Base-by-base conservation (phyloP, 2,888 invertebrate species). In the Lampropteryx suffumata region DNA sequence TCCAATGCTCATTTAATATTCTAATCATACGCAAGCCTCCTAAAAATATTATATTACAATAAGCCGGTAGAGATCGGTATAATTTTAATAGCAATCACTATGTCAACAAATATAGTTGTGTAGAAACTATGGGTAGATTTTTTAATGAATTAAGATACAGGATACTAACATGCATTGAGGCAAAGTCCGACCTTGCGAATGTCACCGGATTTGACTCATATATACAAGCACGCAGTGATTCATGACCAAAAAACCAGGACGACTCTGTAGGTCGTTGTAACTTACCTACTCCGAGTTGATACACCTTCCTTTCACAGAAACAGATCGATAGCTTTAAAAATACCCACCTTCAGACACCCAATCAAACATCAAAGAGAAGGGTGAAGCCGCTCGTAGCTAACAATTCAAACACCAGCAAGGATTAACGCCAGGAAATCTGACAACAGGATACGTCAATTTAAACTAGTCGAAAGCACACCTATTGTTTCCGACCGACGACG, bases 391-490 rank as follows among this genome's bases (percentile, higher is more conserved):
- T 73, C 69, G 73, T 75, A 73, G 82, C 79, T 78, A 78, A n/a
- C n/a, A n/a, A 82, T 78, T 81, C 78, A 78, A 77, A 77, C 75
- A 75, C 65, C 61, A 69, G 73, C 65, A 70, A 76, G 79, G 81
- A 84, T 84, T 81, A 84, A 81, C 79, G 77, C 74, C 76, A 79
- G 81, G 80, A 82, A 83, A 84, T 81, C 81, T 76, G 78, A 84
- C 82, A 79, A 80, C 88, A 88, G 88, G 88, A 88, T 85, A 79
- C 78, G 83, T 87, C 84, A 84, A 83, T 88, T 88, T 79, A 79
- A 82, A 83, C 81, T 79, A 82, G 78, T 77, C 69, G 77, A 81
- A 84, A 78, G 73, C 69, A 64, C 69, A 66, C 67, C 71, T n/a
- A 73, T 81, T 77, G 74, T 79, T 69, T 59, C 59, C 35, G 46